These are phyloP conservation scores for Bombus ignitus DNA, from an alignment of 1,140 invertebrate species.

Conservation along the genomic window DNA sequence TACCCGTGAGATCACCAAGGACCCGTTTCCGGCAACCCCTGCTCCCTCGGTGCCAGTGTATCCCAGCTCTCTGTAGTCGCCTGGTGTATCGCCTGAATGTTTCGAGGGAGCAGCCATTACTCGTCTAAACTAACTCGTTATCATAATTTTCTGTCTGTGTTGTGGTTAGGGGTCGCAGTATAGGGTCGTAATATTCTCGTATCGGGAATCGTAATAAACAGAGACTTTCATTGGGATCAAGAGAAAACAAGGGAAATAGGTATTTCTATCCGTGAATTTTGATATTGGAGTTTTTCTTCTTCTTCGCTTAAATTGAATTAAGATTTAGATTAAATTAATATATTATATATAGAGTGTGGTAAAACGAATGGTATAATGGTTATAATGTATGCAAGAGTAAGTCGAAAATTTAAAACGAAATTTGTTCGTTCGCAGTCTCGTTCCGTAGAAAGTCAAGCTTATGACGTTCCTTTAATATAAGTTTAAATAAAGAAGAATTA, in stretches of 20 bases:
- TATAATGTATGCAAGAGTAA: no score
- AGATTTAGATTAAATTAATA: not conserved
- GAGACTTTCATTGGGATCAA: not conserved
- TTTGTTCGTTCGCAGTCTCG: no score
- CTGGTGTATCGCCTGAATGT: conserved; percentile 75
- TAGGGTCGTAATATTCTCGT: no score
- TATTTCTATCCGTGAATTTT: no score
- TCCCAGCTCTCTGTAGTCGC: conserved; percentile 79
- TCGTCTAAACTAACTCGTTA: conserved; percentile 1
- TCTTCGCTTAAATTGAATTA: not conserved
- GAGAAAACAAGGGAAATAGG: no score
- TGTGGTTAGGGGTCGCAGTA: not conserved
- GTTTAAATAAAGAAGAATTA: no score
- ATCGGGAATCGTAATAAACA: conserved; percentile 4
- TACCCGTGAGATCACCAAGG: conserved; percentile 84
- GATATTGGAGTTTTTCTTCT: not conserved
- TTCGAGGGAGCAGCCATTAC: conserved; percentile 43
- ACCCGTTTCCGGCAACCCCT: conserved; percentile 82
- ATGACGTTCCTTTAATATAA: no score
- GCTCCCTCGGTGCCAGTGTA: conserved; percentile 77
- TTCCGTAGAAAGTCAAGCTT: no score
- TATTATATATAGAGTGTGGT: no score
- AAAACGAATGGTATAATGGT: no score
- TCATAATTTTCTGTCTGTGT: conserved; percentile 4
- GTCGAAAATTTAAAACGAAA: no score